Evolutionary conservation across 2,113 vertebrate genomes (phyloP), one percentile per base, ranked within the genome.

Genomic region (Leucosticte australis): DNA sequence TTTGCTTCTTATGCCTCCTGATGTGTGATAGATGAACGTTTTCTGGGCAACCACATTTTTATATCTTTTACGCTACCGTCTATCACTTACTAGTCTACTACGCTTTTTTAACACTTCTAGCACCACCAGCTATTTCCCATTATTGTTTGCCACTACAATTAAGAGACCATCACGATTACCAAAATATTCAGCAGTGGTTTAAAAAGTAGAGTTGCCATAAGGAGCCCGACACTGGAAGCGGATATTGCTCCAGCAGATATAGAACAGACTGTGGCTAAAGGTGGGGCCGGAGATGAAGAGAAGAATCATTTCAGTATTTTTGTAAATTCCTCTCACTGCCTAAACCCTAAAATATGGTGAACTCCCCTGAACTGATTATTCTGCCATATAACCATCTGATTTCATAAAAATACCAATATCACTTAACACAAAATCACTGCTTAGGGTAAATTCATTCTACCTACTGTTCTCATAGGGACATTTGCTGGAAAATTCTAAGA

Each of bases 401-500:
- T 96, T 96, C 8, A 78, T 86, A 95, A 97, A 97, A 97, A 97
- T 94, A 94, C 95, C 87, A 94, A 64, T 92, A 97, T 96, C 90
- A 95, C 92, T 95, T 96, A 97, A 97, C 96, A 97, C 91, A 89
- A 97, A 97, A 97, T 97, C 96, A 97, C 91, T 95, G 94, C 95
- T 98, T 97, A 96, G 90, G 86, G 84, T 97, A 97, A 97, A 97
- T 97, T 94, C 95, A 97, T 93, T 97, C 96, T 97, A 96, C 94
- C 94, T 97, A 95, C 92, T 96, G 96, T 97, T 97, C 96, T 96
- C 94, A 90, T 93, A 96, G 90, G 96, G 96, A 97, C 96, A 97
- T 97, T 98, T 97, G 96, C 96, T 98, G 96, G 96, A 97, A 98
- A 98, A 96, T 97, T 97, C 87, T 95, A 97, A 98, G 97, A 96